A percentile compares a stretch with the other conserved stretches of the same genome.
These are phyloP conservation scores for Drosophila borealis DNA, from an alignment of 2,888 invertebrate genomes.

Conservation along the genomic window DNA sequence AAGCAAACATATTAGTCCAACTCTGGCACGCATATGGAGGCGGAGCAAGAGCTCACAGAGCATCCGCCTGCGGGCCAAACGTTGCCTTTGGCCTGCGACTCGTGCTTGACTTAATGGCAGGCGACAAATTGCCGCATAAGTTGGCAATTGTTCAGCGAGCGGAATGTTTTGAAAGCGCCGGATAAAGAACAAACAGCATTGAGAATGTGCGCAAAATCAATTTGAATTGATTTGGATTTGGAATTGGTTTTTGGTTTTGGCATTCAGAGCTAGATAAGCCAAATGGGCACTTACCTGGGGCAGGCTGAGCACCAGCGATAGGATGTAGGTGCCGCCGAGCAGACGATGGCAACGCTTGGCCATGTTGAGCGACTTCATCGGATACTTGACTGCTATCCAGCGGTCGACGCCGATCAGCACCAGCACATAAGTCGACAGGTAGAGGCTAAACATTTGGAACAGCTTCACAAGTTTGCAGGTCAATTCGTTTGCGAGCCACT, in stretches of 20 bases:
- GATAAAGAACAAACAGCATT: constrained; percentile 20
- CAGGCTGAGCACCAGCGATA: constrained; percentile 90
- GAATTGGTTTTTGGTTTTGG: not conserved
- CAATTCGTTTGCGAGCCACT: constrained; percentile 92
- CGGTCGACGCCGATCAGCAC: constrained; percentile 93
- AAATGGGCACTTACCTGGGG: constrained; percentile 89
- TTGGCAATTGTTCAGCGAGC: constrained; percentile 24
- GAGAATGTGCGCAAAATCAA: constrained; percentile 17
- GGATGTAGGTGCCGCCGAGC: constrained; percentile 89
- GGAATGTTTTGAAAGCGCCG: constrained; percentile 11
- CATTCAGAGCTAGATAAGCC: constrained; percentile 8
- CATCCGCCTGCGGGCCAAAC: constrained; percentile 7
- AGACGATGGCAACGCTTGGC: constrained; percentile 89
- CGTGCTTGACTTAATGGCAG: constrained; percentile 51
- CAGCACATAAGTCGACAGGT: constrained; percentile 92
- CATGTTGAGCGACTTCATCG: constrained; percentile 89
- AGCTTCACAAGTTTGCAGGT: constrained; percentile 93
- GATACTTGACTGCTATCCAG: constrained; percentile 92
- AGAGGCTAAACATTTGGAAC: constrained; percentile 92
- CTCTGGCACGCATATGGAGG: constrained; percentile 33
- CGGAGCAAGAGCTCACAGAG: not conserved
- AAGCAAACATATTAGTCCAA: constrained; percentile 67
- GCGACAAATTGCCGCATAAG: constrained; percentile 56
- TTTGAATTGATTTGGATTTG: constrained; percentile 53
- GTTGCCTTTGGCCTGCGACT: constrained; percentile 2